Evolutionary conservation across 2,113 vertebrate genomes (phyloP), one percentile per base, ranked within the genome.

Genomic region (Cnemophilus loriae): DNA sequence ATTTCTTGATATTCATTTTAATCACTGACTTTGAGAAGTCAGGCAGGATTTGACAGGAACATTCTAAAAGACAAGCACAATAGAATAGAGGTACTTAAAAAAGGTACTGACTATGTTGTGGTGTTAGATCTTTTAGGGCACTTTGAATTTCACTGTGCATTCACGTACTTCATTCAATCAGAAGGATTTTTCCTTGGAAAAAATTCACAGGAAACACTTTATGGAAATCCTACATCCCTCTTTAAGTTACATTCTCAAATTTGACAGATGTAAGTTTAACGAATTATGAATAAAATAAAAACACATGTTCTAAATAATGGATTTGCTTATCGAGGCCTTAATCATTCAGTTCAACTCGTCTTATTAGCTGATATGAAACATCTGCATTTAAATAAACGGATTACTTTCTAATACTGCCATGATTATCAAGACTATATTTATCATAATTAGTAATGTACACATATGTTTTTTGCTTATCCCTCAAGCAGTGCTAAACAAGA

Each of bases 361-460:
- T 42, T 93, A 74, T 39, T 46, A 74, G n/a, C 28, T n/a, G 37
- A 46, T n/a, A 87, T 32, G 28, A 96, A 97, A 95, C 21, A 89
- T 35, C 41, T 83, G 24, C 18, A 71, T 92, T 90, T 93, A 90
- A 95, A 94, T 91, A 96, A 93, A 85, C 27, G 30, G 33, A 96
- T 88, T 87, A 71, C 27, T 68, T 94, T 77, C 65, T 71, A 57
- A 83, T 82, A 95, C 61, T 77, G 35, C 42, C 28, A 67, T 83
- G 30, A 87, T 94, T 90, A 93, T 80, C 56, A 69, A 93, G 90
- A 91, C 67, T 35, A 9, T 67, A 92, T 80, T 94, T 90, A 90
- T 80, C 68, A 93, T 74, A 82, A 85, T 74, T 81, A 89, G 26
- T 67, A 77, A 81, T 41, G 69, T 16, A 30, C 61, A 64, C 4